These are phyloP conservation scores for Diplosoma virens DNA, from an alignment of 23 tunicate genomes.

Conservation along the genomic window DNA sequence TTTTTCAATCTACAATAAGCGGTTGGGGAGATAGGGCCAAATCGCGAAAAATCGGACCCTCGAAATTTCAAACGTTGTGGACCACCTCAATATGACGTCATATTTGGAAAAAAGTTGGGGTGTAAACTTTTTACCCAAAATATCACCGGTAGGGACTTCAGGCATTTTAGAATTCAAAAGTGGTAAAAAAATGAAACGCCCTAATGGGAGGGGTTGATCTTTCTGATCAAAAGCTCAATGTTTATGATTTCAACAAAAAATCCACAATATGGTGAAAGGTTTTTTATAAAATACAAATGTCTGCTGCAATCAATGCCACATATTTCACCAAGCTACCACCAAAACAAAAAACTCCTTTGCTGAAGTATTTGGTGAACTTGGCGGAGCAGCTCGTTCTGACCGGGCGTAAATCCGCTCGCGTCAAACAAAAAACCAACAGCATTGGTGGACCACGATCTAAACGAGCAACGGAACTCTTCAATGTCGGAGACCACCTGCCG, in stretches of 20 bases:
- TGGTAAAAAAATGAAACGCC: no score
- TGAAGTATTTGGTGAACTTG: slow-evolving; percentile 6
- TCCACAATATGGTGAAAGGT: slow-evolving; percentile 14
- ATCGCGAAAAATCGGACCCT: no score
- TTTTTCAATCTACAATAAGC: no score
- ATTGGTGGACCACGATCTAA: slow-evolving; percentile 14
- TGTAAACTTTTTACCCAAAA: no score
- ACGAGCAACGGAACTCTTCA: background rate
- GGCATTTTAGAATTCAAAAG: no score
- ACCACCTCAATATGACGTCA: no score
- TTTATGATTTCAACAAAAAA: slow-evolving; percentile 12
- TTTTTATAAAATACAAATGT: slow-evolving; percentile 19
- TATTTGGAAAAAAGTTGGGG: no score
- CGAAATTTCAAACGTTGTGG: no score
- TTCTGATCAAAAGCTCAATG: slow-evolving; percentile 26
- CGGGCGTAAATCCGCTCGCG: slow-evolving; percentile 14
- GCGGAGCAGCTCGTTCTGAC: slow-evolving; percentile 24
- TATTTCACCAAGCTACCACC: background rate
- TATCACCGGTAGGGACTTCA: no score
- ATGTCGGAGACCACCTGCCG: slow-evolving; percentile 13
- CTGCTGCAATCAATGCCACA: slow-evolving; percentile 21
- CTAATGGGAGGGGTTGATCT: slow-evolving; percentile 14
- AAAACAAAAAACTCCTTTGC: slow-evolving; percentile 6
- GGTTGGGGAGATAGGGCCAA: no score
- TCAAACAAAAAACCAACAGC: slow-evolving; percentile 9